Evolutionary conservation across 2,797 vertebrate species (phyloP), one percentile per base, ranked within the genome.

Genomic region (Anguilla anguilla): DNA sequence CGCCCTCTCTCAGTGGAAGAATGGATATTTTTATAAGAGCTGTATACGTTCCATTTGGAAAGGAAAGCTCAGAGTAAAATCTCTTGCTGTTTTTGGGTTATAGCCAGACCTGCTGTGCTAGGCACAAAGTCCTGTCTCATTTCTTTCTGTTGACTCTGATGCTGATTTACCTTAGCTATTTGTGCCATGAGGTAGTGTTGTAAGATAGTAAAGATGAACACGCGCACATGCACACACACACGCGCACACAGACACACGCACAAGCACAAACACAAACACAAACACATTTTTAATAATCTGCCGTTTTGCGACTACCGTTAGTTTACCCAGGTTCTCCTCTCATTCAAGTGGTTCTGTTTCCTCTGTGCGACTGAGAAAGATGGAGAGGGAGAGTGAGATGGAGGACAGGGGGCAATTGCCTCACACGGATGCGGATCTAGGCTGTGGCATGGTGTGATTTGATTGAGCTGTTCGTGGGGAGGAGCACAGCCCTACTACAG

Each of bases 271-370:
- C 19, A 7, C 43, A 28, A 46, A 67, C 25, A 67, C 5, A 46
- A 69, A 39, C 49, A 43, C 84, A 86, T 4, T 43, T 43, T 43
- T 43, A 43, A 43, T 43, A 43, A 67, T 9, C 22, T 6, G 22
- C 9, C 3, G 59, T 17, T 22, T 19, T 61, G 13, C 15, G 59
- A 61, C 3, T n/a, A 67, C 22, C 5, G 46, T 46, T 86, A 7
- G 35, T 31, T 74, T 31, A 31, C 7, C 87, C 87, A 85, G 19
- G 7, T 49, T 87, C 87, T 88, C 88, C 87, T 72, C 67, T 90
- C 87, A 88, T 86, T 88, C 89, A 92, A 90, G 88, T 91, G 89
- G 88, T 88, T 92, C 86, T 91, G 93, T 92, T 89, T 93, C 93
- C 91, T 90, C 82, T n/a, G 31, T 39, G 74, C 22, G 74, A 15